phyloP scores from a whole-genome alignment of 1,140 invertebrate genomes.

The Sipha flava region DNA sequence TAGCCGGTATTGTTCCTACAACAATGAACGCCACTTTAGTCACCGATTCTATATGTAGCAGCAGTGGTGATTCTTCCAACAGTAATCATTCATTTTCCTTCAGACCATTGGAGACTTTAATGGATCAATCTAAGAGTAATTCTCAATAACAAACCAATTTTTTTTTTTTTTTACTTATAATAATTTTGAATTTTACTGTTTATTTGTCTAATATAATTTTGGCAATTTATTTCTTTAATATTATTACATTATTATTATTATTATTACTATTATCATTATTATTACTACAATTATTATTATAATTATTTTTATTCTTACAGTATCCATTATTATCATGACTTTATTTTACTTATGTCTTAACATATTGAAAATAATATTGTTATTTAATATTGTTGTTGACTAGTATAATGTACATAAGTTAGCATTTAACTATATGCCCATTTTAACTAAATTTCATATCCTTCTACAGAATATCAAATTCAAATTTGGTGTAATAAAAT shows the following conservation, averaged over 20 bases:
- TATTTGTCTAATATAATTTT: not conserved
- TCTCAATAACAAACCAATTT: not conserved
- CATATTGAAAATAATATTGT: not conserved
- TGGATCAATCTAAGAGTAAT: constrained; percentile 25
- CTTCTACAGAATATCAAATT: not conserved
- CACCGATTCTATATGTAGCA: constrained; percentile 14
- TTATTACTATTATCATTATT: not conserved
- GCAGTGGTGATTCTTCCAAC: constrained; percentile 23
- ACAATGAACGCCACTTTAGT: constrained; percentile 14
- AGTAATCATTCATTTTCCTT: constrained; percentile 26
- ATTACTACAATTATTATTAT: not conserved
- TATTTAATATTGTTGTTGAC: not conserved
- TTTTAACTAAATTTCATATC: not conserved
- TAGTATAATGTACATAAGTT: not conserved
- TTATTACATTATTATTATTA: not conserved
- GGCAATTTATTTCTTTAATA: not conserved
- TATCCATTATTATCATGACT: not conserved
- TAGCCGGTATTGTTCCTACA: constrained; percentile 29
- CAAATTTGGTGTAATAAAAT: not conserved
- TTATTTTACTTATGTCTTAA: not conserved
- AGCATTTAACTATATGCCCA: not conserved
- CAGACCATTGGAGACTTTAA: not conserved
- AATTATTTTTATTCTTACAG: not conserved
- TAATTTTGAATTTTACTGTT: not conserved
- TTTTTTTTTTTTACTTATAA: not conserved